These are phyloP conservation scores for Drosophila merina DNA, from an alignment of 2,888 invertebrate genomes.

Conservation along the genomic window DNA sequence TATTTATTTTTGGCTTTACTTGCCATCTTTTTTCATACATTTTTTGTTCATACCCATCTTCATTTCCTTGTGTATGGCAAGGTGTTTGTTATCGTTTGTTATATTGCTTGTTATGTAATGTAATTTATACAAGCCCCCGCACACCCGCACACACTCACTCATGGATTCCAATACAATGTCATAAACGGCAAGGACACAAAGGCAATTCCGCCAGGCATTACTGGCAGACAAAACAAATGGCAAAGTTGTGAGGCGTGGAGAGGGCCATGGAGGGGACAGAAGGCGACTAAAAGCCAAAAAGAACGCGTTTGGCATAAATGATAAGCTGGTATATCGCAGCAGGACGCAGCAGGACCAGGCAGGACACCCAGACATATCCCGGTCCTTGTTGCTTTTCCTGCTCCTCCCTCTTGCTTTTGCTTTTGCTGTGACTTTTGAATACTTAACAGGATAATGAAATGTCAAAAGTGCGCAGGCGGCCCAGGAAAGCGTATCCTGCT, in stretches of 20 bases:
- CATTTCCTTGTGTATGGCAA: slow-evolving; percentile 51
- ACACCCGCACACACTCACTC: slow-evolving; percentile 25
- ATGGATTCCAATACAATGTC: slow-evolving; percentile 71
- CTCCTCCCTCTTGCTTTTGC: slow-evolving; percentile 42
- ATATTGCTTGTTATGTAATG: slow-evolving; percentile 77
- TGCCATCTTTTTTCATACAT: slow-evolving; percentile 27
- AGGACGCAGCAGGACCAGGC: slow-evolving; percentile 20
- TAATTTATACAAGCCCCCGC: slow-evolving; percentile 64
- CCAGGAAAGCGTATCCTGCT: slow-evolving; percentile 50
- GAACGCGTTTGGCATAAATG: slow-evolving; percentile 78
- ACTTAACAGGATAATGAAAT: slow-evolving; percentile 81
- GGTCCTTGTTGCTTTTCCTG: slow-evolving; percentile 16
- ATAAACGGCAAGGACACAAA: slow-evolving; percentile 76
- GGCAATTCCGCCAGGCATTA: slow-evolving; percentile 75
- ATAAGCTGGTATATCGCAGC: slow-evolving; percentile 69
- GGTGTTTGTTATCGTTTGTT: slow-evolving; percentile 79
- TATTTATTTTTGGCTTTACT: slow-evolving; percentile 1
- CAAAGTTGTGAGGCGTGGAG: slow-evolving; percentile 24
- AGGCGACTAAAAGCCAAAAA: slow-evolving; percentile 67
- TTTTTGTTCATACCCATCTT: slow-evolving; percentile 13
- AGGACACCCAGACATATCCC: slow-evolving; percentile 56
- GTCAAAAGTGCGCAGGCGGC: slow-evolving; percentile 78
- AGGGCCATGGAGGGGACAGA: neutral
- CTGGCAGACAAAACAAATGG: slow-evolving; percentile 72
- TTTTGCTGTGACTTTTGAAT: slow-evolving; percentile 77